Percentiles rank a stretch among this genome's conserved stretches.
phyloP scores from a whole-genome alignment of 2,797 vertebrate genomes.

The Hippocampus kuda region DNA sequence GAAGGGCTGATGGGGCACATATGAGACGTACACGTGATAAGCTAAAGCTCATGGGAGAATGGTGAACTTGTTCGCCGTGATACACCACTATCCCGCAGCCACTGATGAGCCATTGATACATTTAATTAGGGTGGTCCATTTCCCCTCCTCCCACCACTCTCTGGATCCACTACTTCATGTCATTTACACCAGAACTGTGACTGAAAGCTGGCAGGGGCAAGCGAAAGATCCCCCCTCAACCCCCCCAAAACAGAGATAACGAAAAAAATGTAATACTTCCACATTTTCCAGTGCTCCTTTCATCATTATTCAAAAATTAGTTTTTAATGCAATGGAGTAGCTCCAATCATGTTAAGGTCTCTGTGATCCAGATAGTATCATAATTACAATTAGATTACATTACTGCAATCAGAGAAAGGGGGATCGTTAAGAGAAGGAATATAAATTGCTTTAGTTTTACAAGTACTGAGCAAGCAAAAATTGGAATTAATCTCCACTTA shows the following conservation, averaged over 20 bases:
- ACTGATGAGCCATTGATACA: conserved; percentile 57
- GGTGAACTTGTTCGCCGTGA: conserved; percentile 40
- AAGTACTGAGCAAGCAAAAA: conserved; percentile 99
- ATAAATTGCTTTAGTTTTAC: conserved; percentile 99
- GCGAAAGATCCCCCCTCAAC: conserved; percentile 50
- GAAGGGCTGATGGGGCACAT: conserved; percentile 14
- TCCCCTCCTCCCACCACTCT: conserved; percentile 29
- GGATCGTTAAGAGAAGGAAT: conserved; percentile 99
- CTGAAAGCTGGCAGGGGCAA: conserved; percentile 44
- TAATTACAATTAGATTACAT: conserved; percentile 99
- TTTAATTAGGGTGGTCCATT: conserved; percentile 68
- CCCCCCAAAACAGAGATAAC: conserved; percentile 82
- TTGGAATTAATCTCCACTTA: conserved; percentile 99
- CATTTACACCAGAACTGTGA: conserved; percentile 53
- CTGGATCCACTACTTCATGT: conserved; percentile 50
- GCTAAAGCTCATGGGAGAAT: conserved; percentile 49
- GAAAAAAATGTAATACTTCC: conserved; percentile 95
- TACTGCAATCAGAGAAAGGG: conserved; percentile 99
- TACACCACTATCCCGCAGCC: conserved; percentile 42
- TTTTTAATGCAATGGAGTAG: conserved; percentile 99
- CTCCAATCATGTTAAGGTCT: conserved; percentile 99
- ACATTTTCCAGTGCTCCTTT: conserved; percentile 99
- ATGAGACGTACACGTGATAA: conserved; percentile 41
- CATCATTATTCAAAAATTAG: conserved; percentile 99
- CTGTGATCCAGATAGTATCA: conserved; percentile 99